Percentiles rank a stretch among this genome's conserved stretches.
Evolutionary conservation across 2,888 invertebrate species (phyloP).

Genomic region (Calameuta filiformis): DNA sequence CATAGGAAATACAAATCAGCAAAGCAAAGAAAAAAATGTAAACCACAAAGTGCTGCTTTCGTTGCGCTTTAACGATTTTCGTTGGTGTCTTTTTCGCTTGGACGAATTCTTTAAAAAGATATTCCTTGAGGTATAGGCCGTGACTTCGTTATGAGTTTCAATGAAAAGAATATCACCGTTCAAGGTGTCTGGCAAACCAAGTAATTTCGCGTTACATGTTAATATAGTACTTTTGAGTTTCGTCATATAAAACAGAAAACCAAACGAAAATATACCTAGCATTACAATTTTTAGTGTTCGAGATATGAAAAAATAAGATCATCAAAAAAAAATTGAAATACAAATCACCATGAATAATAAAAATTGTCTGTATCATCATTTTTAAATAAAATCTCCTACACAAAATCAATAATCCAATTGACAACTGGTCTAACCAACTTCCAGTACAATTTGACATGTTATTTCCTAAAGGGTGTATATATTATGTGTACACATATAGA

Average conservation of each 20-base stretch:
- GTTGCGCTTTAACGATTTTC: background rate
- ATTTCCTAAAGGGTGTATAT: background rate
- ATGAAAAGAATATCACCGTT: background rate
- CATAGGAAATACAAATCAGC: background rate
- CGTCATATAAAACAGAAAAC: background rate
- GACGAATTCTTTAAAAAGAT: background rate
- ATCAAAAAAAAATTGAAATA: background rate
- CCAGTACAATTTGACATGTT: too few species aligned
- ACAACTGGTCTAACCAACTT: too few species aligned
- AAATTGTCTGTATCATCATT: background rate
- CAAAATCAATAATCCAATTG: too few species aligned
- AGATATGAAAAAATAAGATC: background rate
- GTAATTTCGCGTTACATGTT: background rate
- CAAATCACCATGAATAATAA: background rate
- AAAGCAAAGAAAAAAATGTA: background rate
- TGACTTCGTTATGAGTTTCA: background rate
- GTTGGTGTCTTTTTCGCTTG: background rate
- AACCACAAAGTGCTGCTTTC: background rate
- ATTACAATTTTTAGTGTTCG: too few species aligned
- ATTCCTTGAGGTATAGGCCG: background rate
- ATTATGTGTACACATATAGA: background rate
- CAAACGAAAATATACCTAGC: background rate
- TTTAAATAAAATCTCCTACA: background rate
- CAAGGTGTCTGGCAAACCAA: background rate
- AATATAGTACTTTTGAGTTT: background rate